Evolutionary conservation across 2,113 vertebrate genomes (phyloP).

Genomic region (Equus przewalskii): DNA sequence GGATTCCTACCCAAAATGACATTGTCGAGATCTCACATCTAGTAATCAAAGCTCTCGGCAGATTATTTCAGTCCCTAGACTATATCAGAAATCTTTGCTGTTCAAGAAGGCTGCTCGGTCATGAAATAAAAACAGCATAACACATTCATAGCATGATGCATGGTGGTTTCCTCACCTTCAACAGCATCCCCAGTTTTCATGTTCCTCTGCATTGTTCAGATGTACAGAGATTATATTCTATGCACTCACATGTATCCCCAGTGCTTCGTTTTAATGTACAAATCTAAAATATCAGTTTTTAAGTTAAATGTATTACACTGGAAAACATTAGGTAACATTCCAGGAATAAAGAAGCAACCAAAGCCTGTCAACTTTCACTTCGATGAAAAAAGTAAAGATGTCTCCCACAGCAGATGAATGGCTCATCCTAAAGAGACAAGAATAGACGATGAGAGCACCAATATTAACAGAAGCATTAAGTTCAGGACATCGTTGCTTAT

Average conservation of each 20-base stretch:
- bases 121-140: background rate
- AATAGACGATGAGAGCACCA: background rate
- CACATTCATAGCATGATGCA: background rate
- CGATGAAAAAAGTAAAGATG: background rate
- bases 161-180: background rate
- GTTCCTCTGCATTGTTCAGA: background rate
- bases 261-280: background rate
- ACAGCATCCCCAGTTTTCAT: background rate
- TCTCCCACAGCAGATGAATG: background rate
- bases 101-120: background rate
- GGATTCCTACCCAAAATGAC: background rate
- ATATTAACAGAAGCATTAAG: background rate
- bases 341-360: background rate
- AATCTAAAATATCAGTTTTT: conserved; percentile 6
- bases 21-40: background rate
- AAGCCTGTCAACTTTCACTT: background rate
- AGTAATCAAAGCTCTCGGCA: background rate
- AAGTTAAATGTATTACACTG: background rate
- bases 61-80: background rate
- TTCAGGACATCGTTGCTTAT: background rate
- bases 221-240: background rate
- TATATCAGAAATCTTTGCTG: background rate
- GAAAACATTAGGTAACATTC: conserved; percentile 7
- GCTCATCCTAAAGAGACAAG: background rate
- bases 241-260: background rate